Base-by-base conservation (phyloP, 2,113 vertebrate genomes). In the Gymnogyps californianus region DNA sequence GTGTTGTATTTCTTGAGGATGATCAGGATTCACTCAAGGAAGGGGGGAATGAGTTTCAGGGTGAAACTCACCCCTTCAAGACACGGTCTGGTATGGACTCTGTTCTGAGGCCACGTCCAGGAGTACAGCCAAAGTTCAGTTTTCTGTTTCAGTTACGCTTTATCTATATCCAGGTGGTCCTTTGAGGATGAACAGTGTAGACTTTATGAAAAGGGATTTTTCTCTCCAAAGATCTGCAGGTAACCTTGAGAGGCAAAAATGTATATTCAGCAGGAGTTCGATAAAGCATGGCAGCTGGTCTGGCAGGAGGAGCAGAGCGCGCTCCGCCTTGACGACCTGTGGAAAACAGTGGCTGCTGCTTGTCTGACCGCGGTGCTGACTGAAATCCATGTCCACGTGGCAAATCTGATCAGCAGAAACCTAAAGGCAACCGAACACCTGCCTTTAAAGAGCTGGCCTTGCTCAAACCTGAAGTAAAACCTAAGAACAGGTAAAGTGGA, bases 261-360 rank as follows among this genome's bases (percentile, higher is more conserved):
- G 16, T 99, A 97, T 52, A 98, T 99, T 89, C 98, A 98, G 89
- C 96, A 97, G 67, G 98, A 99, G 96, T 99, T 98, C 83, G 98
- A 98, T 32, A 98, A 98, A 94, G 98, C 99, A 65, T 97, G 98
- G 87, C 95, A 96, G 54, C 94, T 98, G 80, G 98, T 98, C 90
- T 98, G 95, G 29, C 97, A 98, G 91, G 98, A 99, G 92, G 98
- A 99, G 86, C 98, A 97, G 95, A 98, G 98, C 38, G 98, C 98
- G 49, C 97, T 99, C 67, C 97, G 98, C 88, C 97, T 99, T 13
- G 89, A 99, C 55, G 98, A 99, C 90, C 98, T 99, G 79, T 97
- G 98, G 96, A 98, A 99, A 96, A 98, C 98, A 3, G 98, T 98
- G 92, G 96, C 98, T 91, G 99, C 98, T 1, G 98, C 98, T 32